Evolutionary conservation across 1,140 invertebrate species (phyloP), one percentile per base, ranked within the genome.

Genomic region (Plectrocnemia conspersa): DNA sequence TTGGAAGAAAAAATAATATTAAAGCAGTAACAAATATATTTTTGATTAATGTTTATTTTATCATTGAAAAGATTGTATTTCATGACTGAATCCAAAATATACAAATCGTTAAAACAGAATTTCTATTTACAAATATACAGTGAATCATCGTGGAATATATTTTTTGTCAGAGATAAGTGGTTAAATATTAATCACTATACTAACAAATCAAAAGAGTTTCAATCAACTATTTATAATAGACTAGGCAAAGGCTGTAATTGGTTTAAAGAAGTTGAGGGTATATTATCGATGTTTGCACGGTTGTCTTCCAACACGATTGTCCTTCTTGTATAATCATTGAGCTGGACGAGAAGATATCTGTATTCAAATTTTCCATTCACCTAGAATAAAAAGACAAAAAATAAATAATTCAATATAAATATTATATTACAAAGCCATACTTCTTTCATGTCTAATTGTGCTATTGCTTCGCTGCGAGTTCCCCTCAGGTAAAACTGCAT

Each of bases 401-500:
- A 42, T 54, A 45, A 54, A 33, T 49, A 33, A 53, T 52, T 50
- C 21, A 15, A 56, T 45, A 25, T 7, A 46, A 50, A 52, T 27
- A 24, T n/a, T n/a, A n/a, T n/a, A n/a, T n/a, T n/a, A n/a, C n/a
- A n/a, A n/a, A 7, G n/a, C 15, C n/a, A 52, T 75, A 93, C 91
- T 77, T 91, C 82, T 68, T 82, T 79, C 68, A 91, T 84, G 78
- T 95, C 92, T 58, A 93, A 77, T 65, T 91, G 80, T 5, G 88
- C 92, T 46, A 88, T 90, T 6, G 80, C 93, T 63, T 84, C 84
- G 59, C 83, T 84, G 50, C 84, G 77, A 23, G 79, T 72, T 18
- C 93, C 92, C 75, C 93, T 83, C 27, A 96, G 79, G 66, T 94
- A 91, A 73, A 95, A 96, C 66, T 85, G 82, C 84, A 95, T 91